A percentile compares a stretch with the other conserved stretches of the same genome.
phyloP scores from a whole-genome alignment of 2,113 vertebrate species.

The Calyptomena viridis region DNA sequence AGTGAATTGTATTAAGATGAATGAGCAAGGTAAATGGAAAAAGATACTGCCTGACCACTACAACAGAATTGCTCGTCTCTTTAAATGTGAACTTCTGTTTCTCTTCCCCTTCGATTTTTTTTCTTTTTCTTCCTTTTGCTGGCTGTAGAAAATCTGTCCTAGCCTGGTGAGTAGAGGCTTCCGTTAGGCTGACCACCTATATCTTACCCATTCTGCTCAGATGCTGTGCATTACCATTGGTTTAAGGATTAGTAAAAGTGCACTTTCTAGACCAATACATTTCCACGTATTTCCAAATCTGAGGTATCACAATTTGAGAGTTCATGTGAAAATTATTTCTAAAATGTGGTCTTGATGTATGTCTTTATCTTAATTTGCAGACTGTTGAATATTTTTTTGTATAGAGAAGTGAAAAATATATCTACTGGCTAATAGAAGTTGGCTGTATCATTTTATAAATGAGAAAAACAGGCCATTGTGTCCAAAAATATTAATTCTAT shows the following conservation, averaged over 20 bases:
- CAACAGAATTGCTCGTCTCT: constrained; percentile 46
- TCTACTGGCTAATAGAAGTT: neutral
- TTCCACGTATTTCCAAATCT: neutral
- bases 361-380: neutral
- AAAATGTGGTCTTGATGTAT: neutral
- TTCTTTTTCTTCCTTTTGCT: constrained; percentile 76
- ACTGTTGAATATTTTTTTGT: neutral
- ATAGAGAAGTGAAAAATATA: neutral
- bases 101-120: constrained; percentile 63
- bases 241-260: neutral
- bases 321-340: neutral
- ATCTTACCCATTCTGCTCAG: constrained; percentile 61
- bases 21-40: neutral
- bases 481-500: neutral
- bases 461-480: neutral
- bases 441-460: neutral
- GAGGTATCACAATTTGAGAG: neutral
- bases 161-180: constrained; percentile 87
- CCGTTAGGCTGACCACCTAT: constrained; percentile 60
- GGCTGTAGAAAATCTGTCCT: constrained; percentile 93
- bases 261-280: neutral
- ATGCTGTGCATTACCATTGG: constrained; percentile 80
- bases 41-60: constrained; percentile 15
- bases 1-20: neutral
- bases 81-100: constrained; percentile 72